These are phyloP conservation scores for Daboia siamensis DNA, from an alignment of 2,113 vertebrate genomes.

Conservation along the genomic window DNA sequence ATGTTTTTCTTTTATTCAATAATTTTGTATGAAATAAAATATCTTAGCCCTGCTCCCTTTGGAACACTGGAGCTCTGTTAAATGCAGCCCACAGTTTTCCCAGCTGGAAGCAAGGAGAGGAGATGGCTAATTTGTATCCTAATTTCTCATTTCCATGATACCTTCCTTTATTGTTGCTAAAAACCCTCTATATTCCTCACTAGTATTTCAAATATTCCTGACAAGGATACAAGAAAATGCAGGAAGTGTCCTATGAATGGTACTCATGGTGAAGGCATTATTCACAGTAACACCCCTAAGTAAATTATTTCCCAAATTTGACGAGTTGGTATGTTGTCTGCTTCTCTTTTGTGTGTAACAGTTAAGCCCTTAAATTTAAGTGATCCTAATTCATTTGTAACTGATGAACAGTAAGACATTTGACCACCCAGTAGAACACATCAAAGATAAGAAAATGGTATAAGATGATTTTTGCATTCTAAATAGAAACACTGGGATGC, in stretches of 20 bases:
- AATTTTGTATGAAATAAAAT: not conserved
- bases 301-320: not conserved
- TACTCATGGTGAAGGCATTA: not conserved
- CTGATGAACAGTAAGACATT: not conserved
- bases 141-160: not conserved
- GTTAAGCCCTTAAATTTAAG: not conserved
- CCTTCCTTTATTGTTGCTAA: not conserved
- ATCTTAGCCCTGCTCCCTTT: not conserved
- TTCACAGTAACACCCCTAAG: not conserved
- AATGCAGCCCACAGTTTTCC: not conserved
- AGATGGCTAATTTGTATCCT: not conserved
- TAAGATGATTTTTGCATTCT: not conserved
- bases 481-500: not conserved
- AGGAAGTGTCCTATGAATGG: not conserved
- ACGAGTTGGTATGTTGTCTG: not conserved
- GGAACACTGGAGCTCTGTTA: not conserved
- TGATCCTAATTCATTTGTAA: not conserved
- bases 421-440: not conserved
- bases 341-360: not conserved
- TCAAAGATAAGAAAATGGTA: not conserved
- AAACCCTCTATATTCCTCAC: not conserved
- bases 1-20: not conserved
- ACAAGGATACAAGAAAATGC: not conserved
- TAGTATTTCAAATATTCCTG: not conserved
- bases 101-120: not conserved